Conservation (phyloP, 2,797 vertebrate genomes). For the Dendrocincla fuliginosa region DNA sequence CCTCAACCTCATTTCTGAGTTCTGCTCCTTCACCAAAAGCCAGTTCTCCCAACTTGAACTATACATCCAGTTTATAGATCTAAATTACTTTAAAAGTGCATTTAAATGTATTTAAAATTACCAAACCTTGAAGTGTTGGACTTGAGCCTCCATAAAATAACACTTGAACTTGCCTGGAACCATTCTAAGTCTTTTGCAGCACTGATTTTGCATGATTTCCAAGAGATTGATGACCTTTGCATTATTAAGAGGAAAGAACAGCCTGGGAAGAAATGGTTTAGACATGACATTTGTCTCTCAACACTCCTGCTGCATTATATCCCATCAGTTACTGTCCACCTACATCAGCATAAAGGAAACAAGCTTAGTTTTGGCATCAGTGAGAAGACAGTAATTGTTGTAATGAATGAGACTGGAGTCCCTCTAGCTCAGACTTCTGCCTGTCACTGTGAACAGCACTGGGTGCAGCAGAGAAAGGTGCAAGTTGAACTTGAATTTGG, state of each 20-base stretch:
- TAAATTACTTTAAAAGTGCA: neutral
- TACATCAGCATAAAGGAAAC: neutral
- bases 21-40: neutral
- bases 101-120: neutral
- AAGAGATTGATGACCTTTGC: neutral
- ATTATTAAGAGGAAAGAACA: neutral
- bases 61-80: neutral
- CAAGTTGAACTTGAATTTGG: slow-evolving; percentile 36
- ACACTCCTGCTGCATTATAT: neutral
- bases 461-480: slow-evolving; percentile 32
- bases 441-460: neutral
- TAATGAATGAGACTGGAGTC: neutral
- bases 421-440: neutral
- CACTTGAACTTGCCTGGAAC: neutral
- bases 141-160: neutral
- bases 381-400: neutral
- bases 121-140: neutral
- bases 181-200: neutral
- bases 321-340: neutral
- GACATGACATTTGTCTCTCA: neutral
- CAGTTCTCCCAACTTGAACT: neutral
- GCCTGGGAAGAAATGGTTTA: neutral
- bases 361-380: neutral
- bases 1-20: neutral
- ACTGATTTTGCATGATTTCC: neutral